A percentile compares a stretch with the other conserved stretches of the same genome.
Conservation (phyloP, 2,113 vertebrate species). For the Prunella fulvescens region DNA sequence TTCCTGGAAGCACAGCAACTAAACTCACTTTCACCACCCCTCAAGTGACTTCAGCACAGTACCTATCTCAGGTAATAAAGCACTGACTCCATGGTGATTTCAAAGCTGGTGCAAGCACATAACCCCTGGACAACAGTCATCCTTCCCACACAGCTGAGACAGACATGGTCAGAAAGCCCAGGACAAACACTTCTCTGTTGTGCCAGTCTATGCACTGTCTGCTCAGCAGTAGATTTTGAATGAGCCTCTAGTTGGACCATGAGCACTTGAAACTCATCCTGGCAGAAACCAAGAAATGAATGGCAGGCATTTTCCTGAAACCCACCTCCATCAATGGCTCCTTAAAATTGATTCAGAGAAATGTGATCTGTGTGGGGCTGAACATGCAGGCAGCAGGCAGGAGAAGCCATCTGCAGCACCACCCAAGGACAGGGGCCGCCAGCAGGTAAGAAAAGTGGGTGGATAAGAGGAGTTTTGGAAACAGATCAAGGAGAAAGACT, state of each 20-base stretch:
- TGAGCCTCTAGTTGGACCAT: not conserved
- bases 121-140: not conserved
- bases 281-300: not conserved
- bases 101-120: rapidly evolving
- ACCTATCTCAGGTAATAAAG: not conserved
- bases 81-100: not conserved
- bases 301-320: not conserved
- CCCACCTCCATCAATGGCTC: not conserved
- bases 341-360: not conserved
- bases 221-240: not conserved
- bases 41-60: not conserved
- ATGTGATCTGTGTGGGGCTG: not conserved
- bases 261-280: not conserved
- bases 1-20: not conserved
- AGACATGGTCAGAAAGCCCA: not conserved
- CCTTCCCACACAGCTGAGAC: not conserved
- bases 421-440: not conserved
- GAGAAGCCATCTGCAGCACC: not conserved
- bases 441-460: not conserved
- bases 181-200: not conserved
- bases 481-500: not conserved
- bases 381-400: not conserved
- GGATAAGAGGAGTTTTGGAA: not conserved
- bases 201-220: not conserved
- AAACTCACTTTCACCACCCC: not conserved